Evolutionary conservation across 2,113 vertebrate species (phyloP).

Genomic region (Rhinichthys klamathensis): DNA sequence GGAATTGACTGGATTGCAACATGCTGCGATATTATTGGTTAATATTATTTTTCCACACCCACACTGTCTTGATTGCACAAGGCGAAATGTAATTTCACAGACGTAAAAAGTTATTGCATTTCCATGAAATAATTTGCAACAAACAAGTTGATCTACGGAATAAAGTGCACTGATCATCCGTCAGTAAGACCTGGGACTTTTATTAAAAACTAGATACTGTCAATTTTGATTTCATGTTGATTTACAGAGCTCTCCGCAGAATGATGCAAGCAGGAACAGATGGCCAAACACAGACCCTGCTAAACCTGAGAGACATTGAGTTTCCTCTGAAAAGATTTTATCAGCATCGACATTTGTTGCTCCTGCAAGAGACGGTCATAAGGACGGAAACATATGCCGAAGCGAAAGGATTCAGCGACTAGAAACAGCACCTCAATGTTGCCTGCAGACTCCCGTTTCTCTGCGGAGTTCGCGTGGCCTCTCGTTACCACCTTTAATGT

Average conservation of each 20-base stretch:
- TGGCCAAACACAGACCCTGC: neutral
- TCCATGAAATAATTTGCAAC: conserved; percentile 13
- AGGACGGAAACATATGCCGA: neutral
- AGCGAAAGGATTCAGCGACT: neutral
- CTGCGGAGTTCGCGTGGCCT: neutral
- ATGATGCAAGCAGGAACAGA: conserved; percentile 3
- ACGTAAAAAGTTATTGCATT: conserved; percentile 9
- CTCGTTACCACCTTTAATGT: conserved; percentile 33
- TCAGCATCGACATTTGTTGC: neutral
- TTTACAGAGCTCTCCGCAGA: conserved; percentile 3
- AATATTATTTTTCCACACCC: neutral
- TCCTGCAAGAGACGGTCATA: neutral
- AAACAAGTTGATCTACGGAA: neutral
- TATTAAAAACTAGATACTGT: conserved; percentile 14
- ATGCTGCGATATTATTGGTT: neutral
- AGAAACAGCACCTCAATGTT: neutral
- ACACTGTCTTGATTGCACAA: conserved; percentile 1
- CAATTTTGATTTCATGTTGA: conserved; percentile 2
- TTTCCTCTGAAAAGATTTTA: conserved; percentile 16
- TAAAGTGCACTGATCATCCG: conserved; percentile 6
- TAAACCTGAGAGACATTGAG: conserved; percentile 2
- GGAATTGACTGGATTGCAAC: neutral
- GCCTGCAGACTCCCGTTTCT: neutral
- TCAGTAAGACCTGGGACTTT: conserved; percentile 5
- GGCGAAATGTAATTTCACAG: neutral